Evolutionary conservation across 2,797 vertebrate genomes (phyloP), one percentile per base, ranked within the genome.

Genomic region (Hemitrygon akajei): DNA sequence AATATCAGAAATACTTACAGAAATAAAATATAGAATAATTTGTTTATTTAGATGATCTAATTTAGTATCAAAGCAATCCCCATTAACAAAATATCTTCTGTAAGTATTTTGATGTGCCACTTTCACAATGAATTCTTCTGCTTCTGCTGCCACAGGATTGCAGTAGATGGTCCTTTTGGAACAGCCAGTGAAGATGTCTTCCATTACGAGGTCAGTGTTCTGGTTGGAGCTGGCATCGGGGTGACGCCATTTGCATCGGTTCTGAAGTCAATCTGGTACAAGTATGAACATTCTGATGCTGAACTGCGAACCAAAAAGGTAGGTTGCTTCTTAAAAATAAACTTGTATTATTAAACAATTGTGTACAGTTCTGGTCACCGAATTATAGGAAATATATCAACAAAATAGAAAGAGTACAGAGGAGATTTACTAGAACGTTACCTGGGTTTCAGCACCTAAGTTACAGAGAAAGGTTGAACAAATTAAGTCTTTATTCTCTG

Each of bases 241-340:
- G 97, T 99, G 94, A 99, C 98, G 0, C 98, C 98, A 63, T 99
- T 99, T 0, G 98, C 98, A 94, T 99, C 98, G 93, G 97, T 98
- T 95, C 97, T 99, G 94, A 99, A 99, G 94, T 99, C 98, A 94
- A 97, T 99, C 96, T 98, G 98, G 98, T 98, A 98, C 96, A 99
- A 98, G 95, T 98, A 98, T 95, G 97, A 97, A 95, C 96, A 96
- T 37, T 97, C 95, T 84, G 96, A 98, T 95, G 97, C 98, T 9
- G 96, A 96, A 7, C 97, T 99, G 94, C 97, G 95, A 94, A 98
- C 97, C 93, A 97, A 97, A 95, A 99, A 97, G 97, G 98, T 99
- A 92, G 69, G 76, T 40, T 63, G 86, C 16, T 80, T 80, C 27
- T 86, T 58, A 58, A 81, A 89, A 89, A 75, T 47, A 81, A 89